Conservation (phyloP, 2,113 vertebrate genomes). For the Patagioenas fasciata region DNA sequence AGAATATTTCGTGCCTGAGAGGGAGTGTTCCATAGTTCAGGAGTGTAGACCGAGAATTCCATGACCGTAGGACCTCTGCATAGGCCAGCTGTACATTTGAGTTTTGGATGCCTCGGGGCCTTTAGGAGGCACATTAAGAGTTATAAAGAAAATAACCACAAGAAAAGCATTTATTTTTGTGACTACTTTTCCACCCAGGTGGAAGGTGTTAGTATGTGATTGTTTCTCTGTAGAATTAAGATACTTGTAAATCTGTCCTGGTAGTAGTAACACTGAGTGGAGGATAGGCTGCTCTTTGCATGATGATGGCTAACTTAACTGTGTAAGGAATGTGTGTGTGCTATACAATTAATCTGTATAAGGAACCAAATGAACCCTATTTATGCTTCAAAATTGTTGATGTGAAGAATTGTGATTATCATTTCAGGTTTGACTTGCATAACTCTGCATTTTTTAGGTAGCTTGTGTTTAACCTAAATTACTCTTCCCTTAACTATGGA, state of each 20-base stretch:
- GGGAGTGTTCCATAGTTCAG: neutral
- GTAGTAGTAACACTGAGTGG: rapidly evolving
- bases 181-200: neutral
- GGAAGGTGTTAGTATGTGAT: neutral
- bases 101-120: neutral
- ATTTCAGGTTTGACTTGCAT: neutral
- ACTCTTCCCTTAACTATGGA: neutral
- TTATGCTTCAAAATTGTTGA: neutral
- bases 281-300: neutral
- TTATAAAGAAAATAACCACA: neutral
- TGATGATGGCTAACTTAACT: neutral
- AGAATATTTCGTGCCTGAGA: neutral
- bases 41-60: neutral
- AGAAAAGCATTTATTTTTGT: neutral
- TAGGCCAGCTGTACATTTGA: neutral
- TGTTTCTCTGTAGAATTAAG: neutral
- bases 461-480: neutral
- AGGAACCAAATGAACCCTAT: neutral
- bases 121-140: neutral
- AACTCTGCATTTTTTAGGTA: constrained; percentile 9
- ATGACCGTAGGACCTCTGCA: neutral
- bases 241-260: neutral
- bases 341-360: neutral
- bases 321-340: neutral
- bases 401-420: neutral